phyloP scores from a whole-genome alignment of 2,888 invertebrate genomes.

The Ceratothoa steindachneri region DNA sequence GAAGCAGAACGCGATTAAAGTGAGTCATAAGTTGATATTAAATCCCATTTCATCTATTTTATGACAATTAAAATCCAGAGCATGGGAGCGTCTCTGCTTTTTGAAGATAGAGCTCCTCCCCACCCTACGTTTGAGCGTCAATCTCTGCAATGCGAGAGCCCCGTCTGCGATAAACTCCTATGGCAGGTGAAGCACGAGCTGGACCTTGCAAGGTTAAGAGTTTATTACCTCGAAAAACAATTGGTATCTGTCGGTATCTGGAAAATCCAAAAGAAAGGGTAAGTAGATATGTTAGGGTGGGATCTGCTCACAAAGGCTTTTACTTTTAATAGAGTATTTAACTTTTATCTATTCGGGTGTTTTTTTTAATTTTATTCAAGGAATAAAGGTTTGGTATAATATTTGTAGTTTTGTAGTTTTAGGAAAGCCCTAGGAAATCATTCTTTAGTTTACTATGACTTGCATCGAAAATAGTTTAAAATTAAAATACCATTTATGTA shows the following conservation, averaged over 20 bases:
- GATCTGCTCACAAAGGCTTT: not conserved
- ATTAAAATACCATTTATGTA: no score
- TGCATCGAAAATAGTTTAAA: no score
- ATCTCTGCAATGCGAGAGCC: slow-evolving; percentile 51
- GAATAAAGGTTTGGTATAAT: no score
- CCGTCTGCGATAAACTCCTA: slow-evolving; percentile 54
- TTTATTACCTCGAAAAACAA: slow-evolving; percentile 79
- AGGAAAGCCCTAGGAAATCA: no score
- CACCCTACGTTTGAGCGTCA: not conserved
- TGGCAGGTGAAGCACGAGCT: slow-evolving; percentile 89
- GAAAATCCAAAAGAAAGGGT: not conserved
- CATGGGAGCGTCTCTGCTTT: slow-evolving; percentile 17
- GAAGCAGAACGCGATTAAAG: no score
- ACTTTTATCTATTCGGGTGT: not conserved
- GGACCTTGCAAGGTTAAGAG: slow-evolving; percentile 76
- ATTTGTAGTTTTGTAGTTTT: no score
- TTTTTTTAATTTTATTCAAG: not conserved
- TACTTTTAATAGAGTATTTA: no score
- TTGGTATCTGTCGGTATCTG: slow-evolving; percentile 68
- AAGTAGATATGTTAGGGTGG: not conserved
- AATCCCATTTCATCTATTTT: no score
- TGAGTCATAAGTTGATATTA: no score
- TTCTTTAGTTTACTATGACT: no score
- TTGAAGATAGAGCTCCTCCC: not conserved
- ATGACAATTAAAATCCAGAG: no score